These are phyloP conservation scores for Lamellibrachia satsuma DNA, from an alignment of 2,888 invertebrate genomes.

Conservation along the genomic window DNA sequence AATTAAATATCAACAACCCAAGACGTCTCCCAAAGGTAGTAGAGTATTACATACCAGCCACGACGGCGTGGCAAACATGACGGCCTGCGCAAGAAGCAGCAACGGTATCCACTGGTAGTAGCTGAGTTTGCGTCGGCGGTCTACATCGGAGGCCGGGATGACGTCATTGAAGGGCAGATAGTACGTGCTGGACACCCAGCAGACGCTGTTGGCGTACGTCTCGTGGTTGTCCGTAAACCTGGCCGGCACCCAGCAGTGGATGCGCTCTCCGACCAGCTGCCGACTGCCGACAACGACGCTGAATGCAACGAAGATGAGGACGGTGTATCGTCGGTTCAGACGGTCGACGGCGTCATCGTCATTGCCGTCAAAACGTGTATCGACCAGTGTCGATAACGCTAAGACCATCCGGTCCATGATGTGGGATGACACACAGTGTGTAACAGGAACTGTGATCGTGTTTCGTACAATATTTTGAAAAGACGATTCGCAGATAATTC, in stretches of 20 bases:
- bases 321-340: background rate
- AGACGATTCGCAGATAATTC: background rate
- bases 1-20: no score
- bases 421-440: background rate
- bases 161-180: background rate
- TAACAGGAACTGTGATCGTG: background rate
- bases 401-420: slow-evolving; percentile 17
- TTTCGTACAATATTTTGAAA: background rate
- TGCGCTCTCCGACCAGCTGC: background rate
- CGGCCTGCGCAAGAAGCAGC: background rate
- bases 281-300: slow-evolving; percentile 19
- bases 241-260: slow-evolving; percentile 18
- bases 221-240: slow-evolving; percentile 19
- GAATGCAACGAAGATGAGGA: background rate
- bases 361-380: background rate
- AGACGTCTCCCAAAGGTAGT: background rate
- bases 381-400: slow-evolving; percentile 10
- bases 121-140: background rate
- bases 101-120: slow-evolving; percentile 12
- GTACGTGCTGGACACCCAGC: slow-evolving; percentile 23
- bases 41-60: background rate
- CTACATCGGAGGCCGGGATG: slow-evolving; percentile 3
- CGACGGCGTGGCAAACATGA: background rate
- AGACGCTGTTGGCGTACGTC: slow-evolving; percentile 18
- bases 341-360: background rate